Percentiles rank a stretch among this genome's conserved stretches.
Conservation (phyloP, 2,797 vertebrate genomes). For the Champsocephalus esox region DNA sequence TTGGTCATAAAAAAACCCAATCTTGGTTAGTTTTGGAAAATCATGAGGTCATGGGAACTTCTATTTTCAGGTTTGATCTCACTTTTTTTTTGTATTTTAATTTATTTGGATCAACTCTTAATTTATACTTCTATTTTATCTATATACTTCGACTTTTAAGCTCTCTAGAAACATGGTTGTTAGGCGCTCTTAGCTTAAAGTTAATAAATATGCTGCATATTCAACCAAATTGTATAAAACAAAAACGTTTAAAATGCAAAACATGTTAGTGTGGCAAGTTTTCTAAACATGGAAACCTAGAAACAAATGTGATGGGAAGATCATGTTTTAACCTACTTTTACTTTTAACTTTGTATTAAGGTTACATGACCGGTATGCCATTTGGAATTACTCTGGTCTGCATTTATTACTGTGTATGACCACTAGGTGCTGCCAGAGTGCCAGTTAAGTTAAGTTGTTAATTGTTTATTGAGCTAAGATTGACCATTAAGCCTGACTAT, state of each 20-base stretch:
- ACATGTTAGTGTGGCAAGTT: neutral
- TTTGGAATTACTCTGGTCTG: neutral
- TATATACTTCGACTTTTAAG: no score
- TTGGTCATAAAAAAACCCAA: no score
- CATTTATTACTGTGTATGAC: constrained; percentile 13
- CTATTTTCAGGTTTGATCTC: no score
- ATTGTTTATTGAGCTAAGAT: neutral
- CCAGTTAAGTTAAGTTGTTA: no score
- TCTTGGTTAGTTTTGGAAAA: no score
- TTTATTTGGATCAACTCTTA: no score
- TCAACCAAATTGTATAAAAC: neutral
- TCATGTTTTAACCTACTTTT: neutral
- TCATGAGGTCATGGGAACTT: no score
- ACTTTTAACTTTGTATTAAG: neutral
- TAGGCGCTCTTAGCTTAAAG: neutral
- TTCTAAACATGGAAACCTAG: neutral
- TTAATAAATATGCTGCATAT: neutral
- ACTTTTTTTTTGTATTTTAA: no score
- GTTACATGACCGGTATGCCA: neutral
- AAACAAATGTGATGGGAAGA: neutral
- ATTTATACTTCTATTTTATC: no score
- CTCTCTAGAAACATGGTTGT: neutral
- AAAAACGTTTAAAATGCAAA: neutral
- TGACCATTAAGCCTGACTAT: fast-evolving
- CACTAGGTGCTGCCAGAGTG: constrained; percentile 50